Evolutionary conservation across 2,113 vertebrate species (phyloP).

Genomic region (Sylvilagus bachmani): DNA sequence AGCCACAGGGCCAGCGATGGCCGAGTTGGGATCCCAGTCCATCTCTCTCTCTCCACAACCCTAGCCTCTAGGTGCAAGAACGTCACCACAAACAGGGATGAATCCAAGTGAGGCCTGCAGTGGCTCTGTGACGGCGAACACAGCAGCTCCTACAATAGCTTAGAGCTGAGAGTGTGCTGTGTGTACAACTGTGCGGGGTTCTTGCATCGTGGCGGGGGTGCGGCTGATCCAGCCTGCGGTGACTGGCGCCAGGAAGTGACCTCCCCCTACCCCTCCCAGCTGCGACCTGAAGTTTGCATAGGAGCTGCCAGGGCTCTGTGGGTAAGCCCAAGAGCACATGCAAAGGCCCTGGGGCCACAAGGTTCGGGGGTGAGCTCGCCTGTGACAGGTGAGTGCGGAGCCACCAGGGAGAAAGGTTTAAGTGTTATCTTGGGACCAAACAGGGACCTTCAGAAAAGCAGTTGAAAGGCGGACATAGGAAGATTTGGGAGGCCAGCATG

Average conservation of each 20-base stretch:
- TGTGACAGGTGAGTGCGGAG: not conserved
- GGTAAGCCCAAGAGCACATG: not conserved
- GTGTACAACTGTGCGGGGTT: not conserved
- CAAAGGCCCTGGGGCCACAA: not conserved
- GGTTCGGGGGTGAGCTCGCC: not conserved
- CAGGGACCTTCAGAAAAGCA: not conserved
- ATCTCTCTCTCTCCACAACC: not conserved
- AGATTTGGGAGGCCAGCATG: not conserved
- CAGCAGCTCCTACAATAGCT: not conserved
- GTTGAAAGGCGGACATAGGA: not conserved
- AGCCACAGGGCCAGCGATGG: slow-evolving; percentile 37
- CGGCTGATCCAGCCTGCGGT: not conserved
- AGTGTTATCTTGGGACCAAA: not conserved
- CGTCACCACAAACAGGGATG: not conserved
- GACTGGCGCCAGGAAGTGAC: not conserved
- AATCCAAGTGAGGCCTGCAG: fast-evolving
- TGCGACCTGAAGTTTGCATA: not conserved
- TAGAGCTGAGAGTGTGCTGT: not conserved
- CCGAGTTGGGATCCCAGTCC: not conserved
- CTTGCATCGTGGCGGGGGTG: fast-evolving
- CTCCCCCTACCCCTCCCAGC: not conserved
- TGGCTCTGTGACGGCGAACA: not conserved
- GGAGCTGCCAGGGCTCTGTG: not conserved
- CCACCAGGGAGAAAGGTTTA: not conserved
- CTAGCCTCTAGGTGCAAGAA: not conserved